Evolutionary conservation across 2,888 invertebrate genomes (phyloP).

Genomic region (Heliconius sara): DNA sequence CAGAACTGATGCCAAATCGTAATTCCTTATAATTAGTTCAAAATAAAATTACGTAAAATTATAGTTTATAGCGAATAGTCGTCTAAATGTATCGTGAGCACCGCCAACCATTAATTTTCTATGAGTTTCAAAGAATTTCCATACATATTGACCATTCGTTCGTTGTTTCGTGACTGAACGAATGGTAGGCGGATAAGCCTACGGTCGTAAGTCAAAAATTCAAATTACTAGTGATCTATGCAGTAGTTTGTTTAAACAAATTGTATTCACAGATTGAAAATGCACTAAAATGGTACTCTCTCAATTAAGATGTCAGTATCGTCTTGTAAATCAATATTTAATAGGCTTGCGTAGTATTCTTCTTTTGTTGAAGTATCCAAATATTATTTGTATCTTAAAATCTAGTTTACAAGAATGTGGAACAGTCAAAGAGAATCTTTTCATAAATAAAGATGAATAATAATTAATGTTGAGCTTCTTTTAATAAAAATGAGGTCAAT

Average conservation of each 20-base stretch:
- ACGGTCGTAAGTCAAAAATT: slow-evolving; percentile 38
- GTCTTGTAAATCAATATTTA: neutral
- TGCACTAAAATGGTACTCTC: slow-evolving; percentile 34
- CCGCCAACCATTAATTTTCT: slow-evolving; percentile 34
- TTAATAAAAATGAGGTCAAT: too few species aligned
- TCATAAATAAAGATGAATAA: neutral
- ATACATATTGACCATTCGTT: slow-evolving; percentile 45
- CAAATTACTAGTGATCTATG: slow-evolving; percentile 43
- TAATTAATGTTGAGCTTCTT: too few species aligned
- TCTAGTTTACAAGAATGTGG: neutral
- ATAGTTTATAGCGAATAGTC: slow-evolving; percentile 37
- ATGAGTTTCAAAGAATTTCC: slow-evolving; percentile 42
- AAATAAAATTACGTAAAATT: slow-evolving; percentile 36
- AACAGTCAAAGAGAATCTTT: neutral
- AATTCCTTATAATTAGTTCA: slow-evolving; percentile 10
- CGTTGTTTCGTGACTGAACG: slow-evolving; percentile 35
- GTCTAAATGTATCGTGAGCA: slow-evolving; percentile 40
- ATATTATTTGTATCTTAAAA: neutral
- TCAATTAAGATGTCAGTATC: slow-evolving; percentile 16
- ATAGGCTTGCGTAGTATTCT: neutral
- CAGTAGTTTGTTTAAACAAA: slow-evolving; percentile 33
- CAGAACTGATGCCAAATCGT: neutral
- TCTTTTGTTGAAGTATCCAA: neutral
- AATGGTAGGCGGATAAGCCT: slow-evolving; percentile 35
- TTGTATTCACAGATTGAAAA: slow-evolving; percentile 26